Conservation (phyloP, 2,888 invertebrate genomes). For the Tillus elongatus region DNA sequence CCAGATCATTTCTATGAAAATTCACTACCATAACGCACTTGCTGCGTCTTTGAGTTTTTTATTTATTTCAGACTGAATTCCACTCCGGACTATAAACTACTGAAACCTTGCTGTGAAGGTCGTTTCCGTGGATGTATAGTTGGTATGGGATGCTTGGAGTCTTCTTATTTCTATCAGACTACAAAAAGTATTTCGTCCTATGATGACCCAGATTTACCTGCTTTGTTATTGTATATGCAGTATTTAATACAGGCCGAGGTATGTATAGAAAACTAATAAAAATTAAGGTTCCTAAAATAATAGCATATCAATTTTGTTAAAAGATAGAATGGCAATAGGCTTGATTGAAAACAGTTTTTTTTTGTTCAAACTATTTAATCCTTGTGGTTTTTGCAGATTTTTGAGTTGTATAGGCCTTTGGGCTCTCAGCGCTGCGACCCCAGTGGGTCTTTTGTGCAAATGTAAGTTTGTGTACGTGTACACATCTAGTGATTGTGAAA, state of each 20-base stretch:
- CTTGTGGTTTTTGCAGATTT: too few species aligned
- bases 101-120: constrained; percentile 35
- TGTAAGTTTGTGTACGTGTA: too few species aligned
- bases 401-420: too few species aligned
- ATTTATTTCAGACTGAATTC: constrained; percentile 36
- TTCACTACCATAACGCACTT: too few species aligned
- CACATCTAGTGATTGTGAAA: too few species aligned
- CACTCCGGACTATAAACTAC: constrained; percentile 43
- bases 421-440: too few species aligned
- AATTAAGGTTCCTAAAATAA: neutral
- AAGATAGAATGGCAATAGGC: too few species aligned
- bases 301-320: too few species aligned
- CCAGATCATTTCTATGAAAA: constrained; percentile 2
- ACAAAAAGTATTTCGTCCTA: constrained; percentile 58
- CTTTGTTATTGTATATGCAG: constrained; percentile 69
- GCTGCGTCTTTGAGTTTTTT: constrained; percentile 4
- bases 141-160: constrained; percentile 76
- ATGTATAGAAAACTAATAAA: constrained; percentile 17
- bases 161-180: constrained; percentile 61
- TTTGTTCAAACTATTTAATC: too few species aligned
- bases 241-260: constrained; percentile 82
- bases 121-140: constrained; percentile 54
- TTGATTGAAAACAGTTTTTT: too few species aligned
- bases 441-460: too few species aligned
- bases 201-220: constrained; percentile 56